Percentiles rank a stretch among this genome's conserved stretches.
phyloP scores from a whole-genome alignment of 2,888 invertebrate species.

The Tetranychus piercei region DNA sequence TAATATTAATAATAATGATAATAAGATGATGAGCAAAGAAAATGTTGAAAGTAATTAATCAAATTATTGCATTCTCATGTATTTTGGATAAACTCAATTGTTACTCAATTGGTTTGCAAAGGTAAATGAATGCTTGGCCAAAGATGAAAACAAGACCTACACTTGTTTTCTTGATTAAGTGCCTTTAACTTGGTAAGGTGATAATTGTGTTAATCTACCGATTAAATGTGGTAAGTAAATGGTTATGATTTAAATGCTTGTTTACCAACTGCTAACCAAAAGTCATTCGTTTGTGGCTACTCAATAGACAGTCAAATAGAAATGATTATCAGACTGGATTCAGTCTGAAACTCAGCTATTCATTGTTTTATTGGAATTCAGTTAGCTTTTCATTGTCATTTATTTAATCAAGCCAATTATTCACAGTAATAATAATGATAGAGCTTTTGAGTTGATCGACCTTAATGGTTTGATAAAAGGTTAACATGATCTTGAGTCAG shows the following conservation, averaged over 20 bases:
- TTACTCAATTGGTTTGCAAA: neutral
- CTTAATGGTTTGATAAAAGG: no score
- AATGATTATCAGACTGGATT: no score
- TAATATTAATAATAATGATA: neutral
- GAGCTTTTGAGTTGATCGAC: no score
- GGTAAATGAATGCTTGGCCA: neutral
- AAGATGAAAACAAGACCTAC: neutral
- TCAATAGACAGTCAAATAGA: neutral
- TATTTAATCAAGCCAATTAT: no score
- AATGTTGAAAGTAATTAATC: neutral
- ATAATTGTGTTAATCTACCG: neutral
- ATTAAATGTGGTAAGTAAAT: neutral
- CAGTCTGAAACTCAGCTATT: no score
- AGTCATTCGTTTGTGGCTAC: neutral
- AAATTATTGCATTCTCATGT: neutral
- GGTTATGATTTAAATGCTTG: neutral
- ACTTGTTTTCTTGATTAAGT: neutral
- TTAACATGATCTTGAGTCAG: no score
- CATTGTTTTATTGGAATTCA: no score
- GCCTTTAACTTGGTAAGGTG: neutral
- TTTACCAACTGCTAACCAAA: neutral
- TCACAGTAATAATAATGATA: no score
- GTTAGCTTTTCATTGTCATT: no score
- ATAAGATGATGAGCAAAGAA: neutral
- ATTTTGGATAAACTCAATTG: neutral